These are phyloP conservation scores for Stenoptilia bipunctidactyla DNA, from an alignment of 2,888 invertebrate species.

Conservation along the genomic window DNA sequence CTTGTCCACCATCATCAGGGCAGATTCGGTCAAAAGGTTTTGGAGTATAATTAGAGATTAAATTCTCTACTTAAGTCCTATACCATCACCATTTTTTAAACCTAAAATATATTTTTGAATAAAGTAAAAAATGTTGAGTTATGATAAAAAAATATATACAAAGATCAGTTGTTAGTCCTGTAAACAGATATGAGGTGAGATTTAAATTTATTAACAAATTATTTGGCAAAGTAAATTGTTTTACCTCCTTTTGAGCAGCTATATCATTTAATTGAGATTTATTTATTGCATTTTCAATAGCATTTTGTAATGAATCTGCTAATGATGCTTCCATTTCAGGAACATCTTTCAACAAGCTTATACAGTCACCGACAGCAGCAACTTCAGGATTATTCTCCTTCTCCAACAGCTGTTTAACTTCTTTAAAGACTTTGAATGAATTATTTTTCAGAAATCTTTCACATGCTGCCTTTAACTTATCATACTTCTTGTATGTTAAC, in stretches of 20 bases:
- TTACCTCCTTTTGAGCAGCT: slow-evolving; percentile 63
- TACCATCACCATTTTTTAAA: too few relatives aligned
- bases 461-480: slow-evolving; percentile 38
- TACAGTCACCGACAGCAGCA: slow-evolving; percentile 21
- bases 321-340: slow-evolving; percentile 30
- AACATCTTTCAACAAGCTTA: slow-evolving; percentile 25
- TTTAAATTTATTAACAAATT: too few relatives aligned
- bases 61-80: too few relatives aligned
- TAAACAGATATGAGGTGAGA: too few relatives aligned
- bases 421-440: not conserved
- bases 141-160: not conserved
- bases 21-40: too few relatives aligned
- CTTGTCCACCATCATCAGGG: too few relatives aligned
- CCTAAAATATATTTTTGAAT: too few relatives aligned
- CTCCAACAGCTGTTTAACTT: slow-evolving; percentile 21
- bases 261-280: slow-evolving; percentile 72
- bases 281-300: slow-evolving; percentile 67
- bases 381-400: slow-evolving; percentile 24
- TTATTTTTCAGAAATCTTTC: slow-evolving; percentile 25
- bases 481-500: slow-evolving; percentile 76
- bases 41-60: too few relatives aligned
- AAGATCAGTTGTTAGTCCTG: not conserved
- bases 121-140: not conserved
- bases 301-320: slow-evolving; percentile 54
- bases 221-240: too few relatives aligned